Conservation (phyloP, 2,888 invertebrate genomes). For the Seira ritae region DNA sequence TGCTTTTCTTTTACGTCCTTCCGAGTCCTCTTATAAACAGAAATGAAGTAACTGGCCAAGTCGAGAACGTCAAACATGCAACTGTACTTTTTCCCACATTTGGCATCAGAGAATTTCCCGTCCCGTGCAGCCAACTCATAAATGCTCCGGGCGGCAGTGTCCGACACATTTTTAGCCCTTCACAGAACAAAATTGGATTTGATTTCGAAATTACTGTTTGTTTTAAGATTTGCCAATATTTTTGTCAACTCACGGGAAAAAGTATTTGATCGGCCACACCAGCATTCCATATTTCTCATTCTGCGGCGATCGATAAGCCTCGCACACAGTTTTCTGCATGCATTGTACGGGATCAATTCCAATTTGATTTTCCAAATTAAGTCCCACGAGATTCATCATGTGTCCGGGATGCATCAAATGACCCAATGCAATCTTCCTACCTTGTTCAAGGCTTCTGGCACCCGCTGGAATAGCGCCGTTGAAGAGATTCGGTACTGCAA, state of each 20-base stretch:
- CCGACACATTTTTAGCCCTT: conserved; percentile 65
- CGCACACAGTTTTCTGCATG: conserved; percentile 63
- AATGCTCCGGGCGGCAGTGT: conserved; percentile 45
- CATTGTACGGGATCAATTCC: conserved; percentile 61
- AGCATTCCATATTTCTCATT: conserved; percentile 57
- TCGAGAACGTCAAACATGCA: conserved; percentile 66
- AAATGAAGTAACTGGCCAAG: conserved; percentile 50
- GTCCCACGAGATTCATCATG: conserved; percentile 48
- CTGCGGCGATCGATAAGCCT: conserved; percentile 54
- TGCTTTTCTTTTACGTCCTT: neutral
- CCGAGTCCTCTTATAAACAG: conserved; percentile 43
- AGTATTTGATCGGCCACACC: conserved; percentile 41
- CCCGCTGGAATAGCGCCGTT: conserved; percentile 38
- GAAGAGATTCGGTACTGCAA: conserved; percentile 52
- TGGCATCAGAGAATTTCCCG: conserved; percentile 54
- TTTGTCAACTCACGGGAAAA: conserved; percentile 52
- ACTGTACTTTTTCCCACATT: conserved; percentile 58
- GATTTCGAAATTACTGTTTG: neutral
- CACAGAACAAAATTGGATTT: conserved; percentile 1
- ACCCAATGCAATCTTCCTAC: conserved; percentile 35
- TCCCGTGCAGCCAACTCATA: conserved; percentile 51
- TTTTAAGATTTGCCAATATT: too few species aligned
- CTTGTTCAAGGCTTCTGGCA: conserved; percentile 30
- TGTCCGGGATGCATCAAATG: conserved; percentile 55
- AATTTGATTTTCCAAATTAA: conserved; percentile 52